Base-by-base conservation (phyloP, 30 jellyfish, hydroid and myxozoan genomes). In the Sanderia malayensis region DNA sequence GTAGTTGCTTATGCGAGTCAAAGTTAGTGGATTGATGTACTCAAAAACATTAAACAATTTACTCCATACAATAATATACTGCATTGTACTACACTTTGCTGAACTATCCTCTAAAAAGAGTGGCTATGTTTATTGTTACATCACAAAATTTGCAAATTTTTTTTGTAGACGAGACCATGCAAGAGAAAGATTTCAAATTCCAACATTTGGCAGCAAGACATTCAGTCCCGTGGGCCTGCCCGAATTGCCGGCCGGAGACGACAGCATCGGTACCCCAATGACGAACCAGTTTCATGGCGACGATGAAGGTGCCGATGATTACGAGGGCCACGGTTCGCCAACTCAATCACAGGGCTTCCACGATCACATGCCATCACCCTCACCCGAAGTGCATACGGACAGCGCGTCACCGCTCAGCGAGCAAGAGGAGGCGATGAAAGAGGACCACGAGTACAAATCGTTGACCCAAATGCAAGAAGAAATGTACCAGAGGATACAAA, bases 361-460 rank as follows among this genome's bases (percentile, higher is more conserved):
- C 4, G 64, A 49, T 7, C 61, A 76, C 44, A 73, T 44, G 32
- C 80, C 66, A 21, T 2, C 45, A 23, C 45, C 75, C 20, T 15
- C 33, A 2, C 98, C 98, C 4, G 98, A 83, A 63, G 77, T 72
- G 10, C 98, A 91, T 75, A 83, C 92, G 27, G 98, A 91, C 45
- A 64, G 68, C 13, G 86, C 71, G 13, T 59, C 81, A 11, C 94
- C 91, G 24, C 63, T 67, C 33, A 76, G 92, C 58, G 98, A 91
- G 66, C 96, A 91, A 58, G 95, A 84, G 44, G 98, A 91, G 44
- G 98, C 98, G 2, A 21, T 10, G 80, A 84, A 79, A 29, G 98
- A 91, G 85, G 98, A 91, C 63, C 58, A 83, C 37, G 98, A 91
- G 58, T 91, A 84, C 69, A 75, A 63, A 49, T 60, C 58, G 31